These are phyloP conservation scores for Mesoligia furuncula DNA, from an alignment of 2,888 invertebrate species.

Conservation along the genomic window DNA sequence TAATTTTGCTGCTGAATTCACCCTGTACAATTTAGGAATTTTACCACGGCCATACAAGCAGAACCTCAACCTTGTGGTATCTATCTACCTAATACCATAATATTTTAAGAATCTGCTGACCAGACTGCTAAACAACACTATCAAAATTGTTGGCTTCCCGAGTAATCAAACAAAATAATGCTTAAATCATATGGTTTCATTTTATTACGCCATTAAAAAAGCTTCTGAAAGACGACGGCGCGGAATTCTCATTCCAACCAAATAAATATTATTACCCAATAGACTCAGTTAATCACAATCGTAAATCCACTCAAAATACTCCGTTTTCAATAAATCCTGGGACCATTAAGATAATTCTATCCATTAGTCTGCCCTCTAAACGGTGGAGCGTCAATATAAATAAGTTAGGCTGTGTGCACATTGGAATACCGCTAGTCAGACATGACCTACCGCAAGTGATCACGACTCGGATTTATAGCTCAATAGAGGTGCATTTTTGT, in stretches of 20 bases:
- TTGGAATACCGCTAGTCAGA: slow-evolving; percentile 53
- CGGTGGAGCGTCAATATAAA: slow-evolving; percentile 42
- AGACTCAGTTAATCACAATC: slow-evolving; percentile 17
- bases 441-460: slow-evolving; percentile 58
- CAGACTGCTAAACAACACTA: neutral
- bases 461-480: slow-evolving; percentile 59
- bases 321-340: slow-evolving; percentile 48
- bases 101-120: neutral
- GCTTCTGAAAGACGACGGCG: neutral
- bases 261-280: slow-evolving; percentile 10
- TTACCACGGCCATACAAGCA: neutral
- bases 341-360: slow-evolving; percentile 51
- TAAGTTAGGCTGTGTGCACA: slow-evolving; percentile 49
- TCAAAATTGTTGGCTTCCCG: neutral
- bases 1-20: too few species aligned
- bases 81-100: too few species aligned
- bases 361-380: slow-evolving; percentile 37
- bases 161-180: neutral
- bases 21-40: too few species aligned
- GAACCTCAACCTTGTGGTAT: neutral
- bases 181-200: too few species aligned
- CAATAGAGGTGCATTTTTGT: slow-evolving; percentile 59
- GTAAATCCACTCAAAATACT: slow-evolving; percentile 32
- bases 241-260: neutral
- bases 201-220: neutral